Base-by-base conservation (phyloP, 2,888 invertebrate genomes). In the Orthosia gothica region DNA sequence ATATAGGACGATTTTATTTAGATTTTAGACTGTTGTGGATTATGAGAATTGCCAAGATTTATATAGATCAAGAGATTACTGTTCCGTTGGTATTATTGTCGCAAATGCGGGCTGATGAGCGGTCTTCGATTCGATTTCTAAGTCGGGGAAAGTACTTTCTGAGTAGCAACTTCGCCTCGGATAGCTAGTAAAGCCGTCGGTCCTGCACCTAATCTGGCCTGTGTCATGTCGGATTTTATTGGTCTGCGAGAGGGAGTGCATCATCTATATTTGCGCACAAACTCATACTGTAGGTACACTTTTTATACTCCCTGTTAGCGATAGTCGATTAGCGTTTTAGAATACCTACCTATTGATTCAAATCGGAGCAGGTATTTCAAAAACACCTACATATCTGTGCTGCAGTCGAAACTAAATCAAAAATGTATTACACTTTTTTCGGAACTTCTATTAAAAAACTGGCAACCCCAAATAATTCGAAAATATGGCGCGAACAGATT, bases 401-500 rank as follows among this genome's bases (percentile, higher is more conserved):
- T 13, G 20, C 52, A 16, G 5, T 23, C 3, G 5, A 15, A n/a
- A 50, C 23, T 23, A 23, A 45, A 18, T 40, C 7, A 2, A 13
- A 4, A 18, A n/a, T 40, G 1, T 13, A 40, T 13, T 40, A 40
- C 5, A 0, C 3, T 23, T 65, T 74, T 70, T 79, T 55, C 5
- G 40, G 7, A 68, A 68, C 12, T 67, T 74, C 40, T 67, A 71
- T 72, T 76, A 66, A 58, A 65, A 61, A 75, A 50, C 75, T 85
- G 70, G 87, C 83, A 88, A 72, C 87, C 72, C 83, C 58, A 63
- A 47, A 52, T 81, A 62, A 79, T 80, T 84, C 63, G 80, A 85
- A 86, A 87, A 92, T 92, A 94, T 93, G 93, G 94, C 94, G 95
- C 92, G 92, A 94, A 94, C 78, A 86, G 96, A 95, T 93, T 87